These are phyloP conservation scores for Zaprionus ghesquierei DNA, from an alignment of 1,140 invertebrate species.

Conservation along the genomic window DNA sequence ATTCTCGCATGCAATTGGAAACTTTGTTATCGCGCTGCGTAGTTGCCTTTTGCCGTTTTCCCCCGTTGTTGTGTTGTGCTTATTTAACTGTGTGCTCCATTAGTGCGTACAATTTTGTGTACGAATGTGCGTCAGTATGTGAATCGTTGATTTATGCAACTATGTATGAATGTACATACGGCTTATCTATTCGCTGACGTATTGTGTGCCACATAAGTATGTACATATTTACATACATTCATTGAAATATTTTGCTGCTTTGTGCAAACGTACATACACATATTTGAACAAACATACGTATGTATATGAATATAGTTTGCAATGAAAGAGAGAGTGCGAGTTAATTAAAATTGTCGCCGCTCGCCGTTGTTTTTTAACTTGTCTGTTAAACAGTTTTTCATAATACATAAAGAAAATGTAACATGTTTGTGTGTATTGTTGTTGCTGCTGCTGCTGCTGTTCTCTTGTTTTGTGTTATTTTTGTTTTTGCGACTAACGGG, in stretches of 20 bases:
- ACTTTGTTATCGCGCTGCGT: slow-evolving; percentile 49
- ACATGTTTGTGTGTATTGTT: slow-evolving; percentile 16
- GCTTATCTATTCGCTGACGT: slow-evolving; percentile 20
- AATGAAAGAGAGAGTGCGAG: slow-evolving; percentile 37
- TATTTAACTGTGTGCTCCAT: slow-evolving; percentile 2
- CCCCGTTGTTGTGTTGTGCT: slow-evolving; percentile 30
- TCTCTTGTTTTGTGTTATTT: slow-evolving; percentile 31
- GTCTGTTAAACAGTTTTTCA: slow-evolving; percentile 17
- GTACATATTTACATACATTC: slow-evolving; percentile 15
- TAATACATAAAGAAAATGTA: slow-evolving; percentile 17
- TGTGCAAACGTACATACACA: slow-evolving; percentile 4
- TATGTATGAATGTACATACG: not conserved
- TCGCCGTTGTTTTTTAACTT: not conserved
- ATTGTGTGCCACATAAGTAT: slow-evolving; percentile 6
- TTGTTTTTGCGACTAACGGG: slow-evolving; percentile 42
- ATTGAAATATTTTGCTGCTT: not conserved
- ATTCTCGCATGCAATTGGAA: slow-evolving; percentile 33
- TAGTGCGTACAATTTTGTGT: not conserved
- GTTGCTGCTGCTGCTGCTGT: slow-evolving; percentile 2
- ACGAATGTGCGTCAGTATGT: not conserved
- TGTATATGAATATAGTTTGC: slow-evolving; percentile 26
- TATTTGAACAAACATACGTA: slow-evolving; percentile 6
- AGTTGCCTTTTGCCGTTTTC: slow-evolving; percentile 45
- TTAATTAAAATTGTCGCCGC: slow-evolving; percentile 13
- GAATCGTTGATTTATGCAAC: slow-evolving; percentile 9